phyloP scores from a whole-genome alignment of 2,797 vertebrate species.

The Myotis findleyi region DNA sequence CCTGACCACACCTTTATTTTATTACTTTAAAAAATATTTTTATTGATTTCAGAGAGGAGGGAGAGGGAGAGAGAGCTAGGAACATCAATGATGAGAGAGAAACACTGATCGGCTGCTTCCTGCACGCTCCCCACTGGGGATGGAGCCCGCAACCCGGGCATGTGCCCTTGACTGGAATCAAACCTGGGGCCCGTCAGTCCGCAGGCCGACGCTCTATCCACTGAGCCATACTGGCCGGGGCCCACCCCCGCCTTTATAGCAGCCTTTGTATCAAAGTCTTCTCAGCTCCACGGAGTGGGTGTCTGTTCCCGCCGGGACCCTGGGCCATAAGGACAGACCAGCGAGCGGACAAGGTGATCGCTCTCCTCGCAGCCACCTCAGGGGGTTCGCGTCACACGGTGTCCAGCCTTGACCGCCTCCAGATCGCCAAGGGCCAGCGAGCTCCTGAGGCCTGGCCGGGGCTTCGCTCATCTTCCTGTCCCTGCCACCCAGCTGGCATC shows the following conservation, averaged over 20 bases:
- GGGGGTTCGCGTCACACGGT: accelerated
- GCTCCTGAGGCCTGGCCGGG: background rate
- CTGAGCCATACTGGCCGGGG: too few species aligned
- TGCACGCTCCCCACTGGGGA: too few species aligned
- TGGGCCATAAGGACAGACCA: background rate
- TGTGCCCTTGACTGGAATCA: too few species aligned
- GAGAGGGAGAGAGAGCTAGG: too few species aligned
- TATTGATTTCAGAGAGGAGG: too few species aligned
- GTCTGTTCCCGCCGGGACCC: background rate
- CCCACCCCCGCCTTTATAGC: background rate
- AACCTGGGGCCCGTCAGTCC: too few species aligned
- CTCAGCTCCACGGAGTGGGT: accelerated
- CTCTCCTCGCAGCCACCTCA: accelerated
- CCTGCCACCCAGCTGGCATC: accelerated
- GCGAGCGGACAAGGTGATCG: accelerated
- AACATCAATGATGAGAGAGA: too few species aligned
- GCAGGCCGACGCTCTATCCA: too few species aligned
- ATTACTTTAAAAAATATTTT: too few species aligned
- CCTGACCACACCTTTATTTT: background rate
- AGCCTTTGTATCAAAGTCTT: background rate
- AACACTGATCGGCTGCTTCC: too few species aligned
- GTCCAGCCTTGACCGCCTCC: background rate
- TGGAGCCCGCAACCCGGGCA: too few species aligned
- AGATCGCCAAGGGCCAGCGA: accelerated
- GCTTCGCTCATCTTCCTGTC: accelerated